Percentiles rank a stretch among this genome's conserved stretches.
These are phyloP conservation scores for Drosophila sulfurigaster DNA, from an alignment of 1,140 invertebrate species.

Conservation along the genomic window DNA sequence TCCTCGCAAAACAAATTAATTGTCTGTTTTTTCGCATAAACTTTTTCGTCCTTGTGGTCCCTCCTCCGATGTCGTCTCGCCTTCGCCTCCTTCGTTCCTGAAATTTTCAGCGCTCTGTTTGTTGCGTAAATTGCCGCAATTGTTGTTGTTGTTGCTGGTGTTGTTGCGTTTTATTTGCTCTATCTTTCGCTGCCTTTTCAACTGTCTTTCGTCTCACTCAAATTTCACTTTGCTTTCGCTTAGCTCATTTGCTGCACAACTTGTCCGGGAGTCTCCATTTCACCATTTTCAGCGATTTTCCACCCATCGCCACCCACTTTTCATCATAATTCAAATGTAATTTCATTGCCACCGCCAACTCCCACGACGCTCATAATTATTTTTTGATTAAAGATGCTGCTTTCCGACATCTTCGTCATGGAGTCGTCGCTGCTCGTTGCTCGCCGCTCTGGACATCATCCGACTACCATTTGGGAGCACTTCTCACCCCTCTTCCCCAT, in stretches of 20 bases:
- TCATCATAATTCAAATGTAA: constrained; percentile 78
- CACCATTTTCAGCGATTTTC: constrained; percentile 53
- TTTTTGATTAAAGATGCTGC: constrained; percentile 76
- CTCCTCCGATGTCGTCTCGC: neutral
- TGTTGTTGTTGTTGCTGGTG: constrained; percentile 21
- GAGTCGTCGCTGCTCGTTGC: neutral
- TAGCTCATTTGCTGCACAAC: constrained; percentile 76
- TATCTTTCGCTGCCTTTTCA: constrained; percentile 19
- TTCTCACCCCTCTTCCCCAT: constrained; percentile 10
- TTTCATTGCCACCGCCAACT: constrained; percentile 62
- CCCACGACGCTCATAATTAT: constrained; percentile 75
- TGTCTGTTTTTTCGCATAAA: constrained; percentile 77
- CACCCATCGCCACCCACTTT: constrained; percentile 14
- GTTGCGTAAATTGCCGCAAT: constrained; percentile 68
- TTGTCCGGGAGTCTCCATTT: constrained; percentile 28
- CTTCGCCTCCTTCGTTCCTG: constrained; percentile 15
- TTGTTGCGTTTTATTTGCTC: constrained; percentile 49
- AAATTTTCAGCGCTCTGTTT: constrained; percentile 70
- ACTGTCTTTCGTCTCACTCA: constrained; percentile 45
- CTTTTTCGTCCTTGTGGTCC: constrained; percentile 52
- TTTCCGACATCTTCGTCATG: neutral
- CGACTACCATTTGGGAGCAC: constrained; percentile 34
- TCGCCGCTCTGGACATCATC: constrained; percentile 4
- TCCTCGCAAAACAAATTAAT: constrained; percentile 76
- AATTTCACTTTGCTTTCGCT: constrained; percentile 72